Base-by-base conservation (phyloP, 2,888 invertebrate species). In the Noctua comes region DNA sequence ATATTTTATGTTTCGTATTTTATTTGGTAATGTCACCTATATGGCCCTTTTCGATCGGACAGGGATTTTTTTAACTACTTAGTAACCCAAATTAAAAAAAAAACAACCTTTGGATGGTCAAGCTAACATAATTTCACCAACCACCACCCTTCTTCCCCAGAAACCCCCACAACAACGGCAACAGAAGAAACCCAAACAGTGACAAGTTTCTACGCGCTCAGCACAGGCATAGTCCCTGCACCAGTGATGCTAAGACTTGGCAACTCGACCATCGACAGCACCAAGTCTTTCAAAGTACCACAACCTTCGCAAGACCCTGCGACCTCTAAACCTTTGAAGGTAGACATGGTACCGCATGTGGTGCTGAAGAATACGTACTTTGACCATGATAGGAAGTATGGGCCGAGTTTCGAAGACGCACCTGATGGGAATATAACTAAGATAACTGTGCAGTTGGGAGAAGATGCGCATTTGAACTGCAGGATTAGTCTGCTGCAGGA, bases 371-470 rank as follows among this genome's bases (percentile, higher is more conserved):
- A 96, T 68, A 96, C 95, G 0, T 96, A 97, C 80, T 96, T 97
- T 62, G 97, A 97, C 73, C 97, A 97, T 68, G 97, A 97, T 76
- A 91, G 96, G 76, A 97, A 97, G 90, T 98, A 98, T 94, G 98
- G 98, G 54, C 98, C 98, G 51, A 98, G 98, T 87, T 98, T 98
- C 90, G 98, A 98, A 90, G 97, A 97, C 73, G 90, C 92, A 0
- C 92, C 95, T 1, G 95, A 97, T 87, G 98, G 97, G 46, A 97
- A 98, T 88, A 95, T 97, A 31, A 97, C 97, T 68, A 98, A 98
- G 91, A 97, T 98, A 76, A 98, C 98, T 1, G 98, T 98, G 43
- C 98, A 98, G 90, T 97, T 98, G 76, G 98, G 98, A 4, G 98
- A 97, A 84, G 98, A 97, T 80, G 98, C 98, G 68, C 97, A 97